Conservation (phyloP, 2,888 invertebrate species). For the Scaptomyza reducta region DNA sequence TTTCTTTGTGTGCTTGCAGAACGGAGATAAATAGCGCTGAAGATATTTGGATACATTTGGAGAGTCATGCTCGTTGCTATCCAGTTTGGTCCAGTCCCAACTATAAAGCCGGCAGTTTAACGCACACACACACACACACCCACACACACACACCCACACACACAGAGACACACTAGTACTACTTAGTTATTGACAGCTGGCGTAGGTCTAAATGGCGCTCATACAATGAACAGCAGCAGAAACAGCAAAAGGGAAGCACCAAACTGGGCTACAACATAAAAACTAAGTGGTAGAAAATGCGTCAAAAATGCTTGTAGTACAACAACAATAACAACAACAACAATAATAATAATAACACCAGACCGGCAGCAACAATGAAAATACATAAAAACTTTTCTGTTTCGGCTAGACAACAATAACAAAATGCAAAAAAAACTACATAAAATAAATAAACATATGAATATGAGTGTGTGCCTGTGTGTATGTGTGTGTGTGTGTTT, state of each 20-base stretch:
- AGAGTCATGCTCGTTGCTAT: conserved; percentile 20
- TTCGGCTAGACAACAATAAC: conserved; percentile 2
- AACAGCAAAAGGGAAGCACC: conserved; percentile 19
- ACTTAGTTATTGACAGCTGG: conserved; percentile 35
- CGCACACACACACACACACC: conserved; percentile 12
- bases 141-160: conserved; percentile 1
- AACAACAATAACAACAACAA: not conserved
- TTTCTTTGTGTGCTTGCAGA: too few species aligned
- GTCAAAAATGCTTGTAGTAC: conserved; percentile 25
- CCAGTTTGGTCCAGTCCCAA: conserved; percentile 28
- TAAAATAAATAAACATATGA: not conserved
- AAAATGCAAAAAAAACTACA: conserved; percentile 1
- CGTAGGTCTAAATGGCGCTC: conserved; percentile 54
- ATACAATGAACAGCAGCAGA: conserved; percentile 28
- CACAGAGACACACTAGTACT: not conserved
- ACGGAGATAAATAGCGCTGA: not conserved
- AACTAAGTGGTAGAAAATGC: conserved; percentile 41
- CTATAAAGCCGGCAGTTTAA: conserved; percentile 29
- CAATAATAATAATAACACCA: not conserved
- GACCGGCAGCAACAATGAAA: conserved; percentile 5
- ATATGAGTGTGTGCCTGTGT: not conserved
- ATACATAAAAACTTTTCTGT: not conserved
- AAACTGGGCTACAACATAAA: conserved; percentile 29
- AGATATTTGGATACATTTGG: conserved; percentile 21
- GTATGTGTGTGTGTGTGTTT: not conserved